phyloP scores from a whole-genome alignment of 1,140 invertebrate species.

The Scylla paramamosain region DNA sequence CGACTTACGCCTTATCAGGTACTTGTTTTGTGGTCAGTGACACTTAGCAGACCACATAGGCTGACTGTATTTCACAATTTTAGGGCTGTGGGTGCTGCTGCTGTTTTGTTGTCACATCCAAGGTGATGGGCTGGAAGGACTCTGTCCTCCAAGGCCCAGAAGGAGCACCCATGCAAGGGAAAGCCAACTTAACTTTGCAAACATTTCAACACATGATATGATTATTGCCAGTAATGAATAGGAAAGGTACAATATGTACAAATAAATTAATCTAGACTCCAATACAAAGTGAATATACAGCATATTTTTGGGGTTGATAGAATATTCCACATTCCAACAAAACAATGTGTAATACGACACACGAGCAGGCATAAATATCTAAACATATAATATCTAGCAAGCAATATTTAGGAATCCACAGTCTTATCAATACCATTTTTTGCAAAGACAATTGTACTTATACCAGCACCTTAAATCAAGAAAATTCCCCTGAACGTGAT shows the following conservation, averaged over 20 bases:
- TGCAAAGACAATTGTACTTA: conserved; percentile 73
- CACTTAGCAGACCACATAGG: conserved; percentile 60
- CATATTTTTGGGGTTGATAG: conserved; percentile 62
- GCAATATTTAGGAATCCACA: conserved; percentile 71
- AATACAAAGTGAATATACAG: conserved; percentile 59
- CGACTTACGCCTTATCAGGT: conserved; percentile 73
- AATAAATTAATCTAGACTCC: conserved; percentile 67
- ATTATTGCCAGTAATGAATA: conserved; percentile 65
- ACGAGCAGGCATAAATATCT: conserved; percentile 71
- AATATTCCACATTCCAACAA: conserved; percentile 71
- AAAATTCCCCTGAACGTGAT: conserved; percentile 68
- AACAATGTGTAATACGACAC: conserved; percentile 66
- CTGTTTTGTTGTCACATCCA: conserved; percentile 53
- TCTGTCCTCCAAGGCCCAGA: conserved; percentile 30
- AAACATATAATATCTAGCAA: conserved; percentile 76
- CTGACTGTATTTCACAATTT: conserved; percentile 70
- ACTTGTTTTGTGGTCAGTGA: conserved; percentile 65
- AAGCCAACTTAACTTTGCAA: conserved; percentile 51
- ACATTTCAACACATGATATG: conserved; percentile 44
- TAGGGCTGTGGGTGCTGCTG: conserved; percentile 55
- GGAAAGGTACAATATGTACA: conserved; percentile 68
- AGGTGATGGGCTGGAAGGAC: conserved; percentile 37
- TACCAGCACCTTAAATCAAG: conserved; percentile 73
- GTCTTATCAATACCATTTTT: conserved; percentile 72
- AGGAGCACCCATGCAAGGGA: conserved; percentile 35